These are phyloP conservation scores for Trissonchulus sp. DNA, from an alignment of 2,888 invertebrate species.

Conservation along the genomic window DNA sequence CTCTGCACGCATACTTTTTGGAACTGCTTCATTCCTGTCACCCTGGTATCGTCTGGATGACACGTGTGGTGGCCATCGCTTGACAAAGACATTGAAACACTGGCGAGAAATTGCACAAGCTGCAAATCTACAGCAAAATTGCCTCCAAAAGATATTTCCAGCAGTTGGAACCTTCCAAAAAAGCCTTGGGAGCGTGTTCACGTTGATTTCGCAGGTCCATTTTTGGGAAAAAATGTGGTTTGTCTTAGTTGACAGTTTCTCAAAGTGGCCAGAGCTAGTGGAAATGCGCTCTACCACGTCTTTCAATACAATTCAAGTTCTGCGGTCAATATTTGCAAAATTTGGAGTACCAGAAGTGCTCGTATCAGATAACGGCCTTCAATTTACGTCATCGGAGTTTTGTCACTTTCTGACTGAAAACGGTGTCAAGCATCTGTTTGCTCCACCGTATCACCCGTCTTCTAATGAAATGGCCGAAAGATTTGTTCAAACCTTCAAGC, in stretches of 20 bases:
- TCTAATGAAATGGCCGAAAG: not conserved
- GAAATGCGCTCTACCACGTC: not conserved
- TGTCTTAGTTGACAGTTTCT: not conserved
- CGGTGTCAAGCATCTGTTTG: not conserved
- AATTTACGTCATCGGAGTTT: not conserved
- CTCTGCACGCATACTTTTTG: too few species aligned
- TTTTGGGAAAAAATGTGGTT: not conserved
- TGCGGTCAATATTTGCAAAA: not conserved
- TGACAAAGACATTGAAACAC: too few species aligned
- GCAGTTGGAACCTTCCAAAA: not conserved
- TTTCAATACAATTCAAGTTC: not conserved
- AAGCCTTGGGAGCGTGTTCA: constrained; percentile 2
- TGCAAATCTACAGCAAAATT: not conserved
- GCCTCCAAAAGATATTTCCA: not conserved
- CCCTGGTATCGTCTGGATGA: too few species aligned
- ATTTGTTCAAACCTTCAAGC: constrained; percentile 15
- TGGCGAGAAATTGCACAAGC: too few species aligned
- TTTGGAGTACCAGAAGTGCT: not conserved
- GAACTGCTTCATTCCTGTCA: too few species aligned
- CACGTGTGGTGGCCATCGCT: too few species aligned
- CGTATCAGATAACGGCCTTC: constrained; percentile 6
- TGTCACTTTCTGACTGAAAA: not conserved
- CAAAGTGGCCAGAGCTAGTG: not conserved
- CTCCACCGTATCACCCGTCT: not conserved
- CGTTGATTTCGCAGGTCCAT: constrained; percentile 13